Conservation (phyloP, 1,140 invertebrate genomes). For the Lepidurus couesii region DNA sequence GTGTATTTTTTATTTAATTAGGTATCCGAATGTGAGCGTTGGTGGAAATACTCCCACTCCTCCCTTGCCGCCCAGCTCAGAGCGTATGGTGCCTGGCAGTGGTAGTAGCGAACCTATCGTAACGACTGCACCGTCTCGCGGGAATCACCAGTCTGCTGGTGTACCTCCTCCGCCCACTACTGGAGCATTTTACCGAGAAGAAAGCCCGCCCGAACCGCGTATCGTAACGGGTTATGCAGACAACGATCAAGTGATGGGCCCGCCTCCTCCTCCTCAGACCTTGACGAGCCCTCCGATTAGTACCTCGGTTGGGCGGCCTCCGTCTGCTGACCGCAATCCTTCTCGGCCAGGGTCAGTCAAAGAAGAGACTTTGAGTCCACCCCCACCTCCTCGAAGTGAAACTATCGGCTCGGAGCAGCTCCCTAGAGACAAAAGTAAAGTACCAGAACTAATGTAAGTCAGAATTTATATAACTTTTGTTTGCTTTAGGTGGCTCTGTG, state of each 20-base stretch:
- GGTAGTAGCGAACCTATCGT: not conserved
- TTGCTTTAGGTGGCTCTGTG: not conserved
- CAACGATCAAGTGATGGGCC: conserved; percentile 32
- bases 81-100: conserved; percentile 32
- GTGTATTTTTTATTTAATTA: not conserved
- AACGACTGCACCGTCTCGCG: not conserved
- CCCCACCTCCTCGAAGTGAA: conserved; percentile 41
- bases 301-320: conserved; percentile 23
- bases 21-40: not conserved
- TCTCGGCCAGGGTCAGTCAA: conserved; percentile 13
- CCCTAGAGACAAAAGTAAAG: not conserved
- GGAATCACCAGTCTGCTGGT: not conserved
- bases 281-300: not conserved
- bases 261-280: conserved; percentile 1
- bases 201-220: conserved; percentile 39
- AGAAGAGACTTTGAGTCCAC: conserved; percentile 38
- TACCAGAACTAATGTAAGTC: no score
- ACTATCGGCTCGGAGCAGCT: conserved; percentile 40
- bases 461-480: not conserved
- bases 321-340: conserved; percentile 19
- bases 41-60: not conserved
- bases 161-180: not conserved
- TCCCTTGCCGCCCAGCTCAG: conserved; percentile 30
- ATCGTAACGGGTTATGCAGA: conserved; percentile 41
- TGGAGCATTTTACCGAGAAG: not conserved